Evolutionary conservation across 23 tunicate genomes (phyloP), one percentile per base, ranked within the genome.

Genomic region (Phallusia fumigata): DNA sequence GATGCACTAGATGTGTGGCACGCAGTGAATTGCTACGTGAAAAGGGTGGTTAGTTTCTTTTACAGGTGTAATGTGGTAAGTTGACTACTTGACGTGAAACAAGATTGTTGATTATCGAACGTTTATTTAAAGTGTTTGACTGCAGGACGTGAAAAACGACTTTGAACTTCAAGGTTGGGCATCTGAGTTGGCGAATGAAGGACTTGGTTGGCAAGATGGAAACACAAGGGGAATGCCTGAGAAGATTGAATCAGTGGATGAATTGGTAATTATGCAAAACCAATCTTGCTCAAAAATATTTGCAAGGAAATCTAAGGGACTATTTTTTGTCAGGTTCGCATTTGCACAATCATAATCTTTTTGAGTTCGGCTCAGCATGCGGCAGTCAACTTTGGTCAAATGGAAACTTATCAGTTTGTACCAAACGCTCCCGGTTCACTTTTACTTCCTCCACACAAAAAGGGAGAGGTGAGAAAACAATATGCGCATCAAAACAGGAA

Each of bases 121-220:
- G 28, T 58, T 58, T 8, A 3, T 58, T 58, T 58, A 22, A 21
- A 24, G 26, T 21, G 28, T 6, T 6, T 58, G 26, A 24, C 13
- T 58, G 3, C 26, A 58, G 69, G 69, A 58, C 13, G 69, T 58
- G 28, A 58, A 58, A 58, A 24, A 22, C 28, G 84, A 81, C 30
- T 33, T 47, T 19, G 64, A 47, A 34, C 36, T 81, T 5, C 84
- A 81, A 53, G 86, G 44, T 8, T 69, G 74, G 33, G 40, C 76
- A 30, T 33, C 36, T 53, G 86, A 82, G 30, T 12, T 82, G 75
- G 86, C 86, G 6, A 34, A 31, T 19, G 86, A 82, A 73, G 86
- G 86, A 19, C 0, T 82, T 15, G 86, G 86, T 33, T 82, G 86
- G 86, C 52, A 69, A 36, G 85, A 65, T 82, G 85, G 85, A 65